These are phyloP conservation scores for Hemistola chrysoprasaria DNA, from an alignment of 2,888 invertebrate genomes.

Conservation along the genomic window DNA sequence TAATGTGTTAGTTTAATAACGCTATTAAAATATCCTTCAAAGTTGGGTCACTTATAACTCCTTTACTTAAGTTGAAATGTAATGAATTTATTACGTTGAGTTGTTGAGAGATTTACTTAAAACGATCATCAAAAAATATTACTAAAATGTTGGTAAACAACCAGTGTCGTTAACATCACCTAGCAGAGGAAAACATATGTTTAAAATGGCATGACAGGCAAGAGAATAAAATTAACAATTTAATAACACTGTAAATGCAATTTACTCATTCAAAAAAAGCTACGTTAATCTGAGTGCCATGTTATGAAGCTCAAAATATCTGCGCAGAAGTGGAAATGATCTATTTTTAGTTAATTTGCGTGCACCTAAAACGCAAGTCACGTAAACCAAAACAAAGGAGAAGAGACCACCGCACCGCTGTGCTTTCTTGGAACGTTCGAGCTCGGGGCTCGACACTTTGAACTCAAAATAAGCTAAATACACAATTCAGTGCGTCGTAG, in stretches of 20 bases:
- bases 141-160: too few species aligned
- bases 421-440: slow-evolving; percentile 58
- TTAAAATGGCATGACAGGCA: too few species aligned
- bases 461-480: slow-evolving; percentile 16
- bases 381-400: slow-evolving; percentile 69
- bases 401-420: slow-evolving; percentile 52
- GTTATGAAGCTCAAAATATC: slow-evolving; percentile 33
- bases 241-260: background rate
- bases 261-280: slow-evolving; percentile 13
- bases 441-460: slow-evolving; percentile 4
- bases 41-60: too few species aligned
- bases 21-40: slow-evolving; percentile 6
- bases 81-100: too few species aligned
- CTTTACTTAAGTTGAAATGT: too few species aligned
- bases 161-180: too few species aligned
- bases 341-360: slow-evolving; percentile 73
- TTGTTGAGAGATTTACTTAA: too few species aligned
- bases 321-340: slow-evolving; percentile 43
- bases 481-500: too few species aligned
- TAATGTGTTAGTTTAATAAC: slow-evolving; percentile 9
- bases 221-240: background rate
- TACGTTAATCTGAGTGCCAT: slow-evolving; percentile 24
- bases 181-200: too few species aligned
- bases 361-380: slow-evolving; percentile 68
- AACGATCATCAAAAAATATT: too few species aligned